Conservation (phyloP, 2,113 vertebrate genomes). For the Chinchilla lanigera region DNA sequence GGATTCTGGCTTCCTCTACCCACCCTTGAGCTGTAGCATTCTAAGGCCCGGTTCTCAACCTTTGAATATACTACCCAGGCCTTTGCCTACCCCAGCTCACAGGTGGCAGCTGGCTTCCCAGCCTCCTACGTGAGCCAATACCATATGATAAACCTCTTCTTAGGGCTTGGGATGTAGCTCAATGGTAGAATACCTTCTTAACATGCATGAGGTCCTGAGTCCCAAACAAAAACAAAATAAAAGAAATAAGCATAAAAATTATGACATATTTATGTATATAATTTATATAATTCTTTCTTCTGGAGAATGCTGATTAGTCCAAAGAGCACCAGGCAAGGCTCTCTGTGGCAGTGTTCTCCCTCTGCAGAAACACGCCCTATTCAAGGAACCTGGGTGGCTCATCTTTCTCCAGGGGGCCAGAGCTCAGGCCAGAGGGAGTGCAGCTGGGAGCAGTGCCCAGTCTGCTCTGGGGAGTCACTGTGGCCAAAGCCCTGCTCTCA, state of each 20-base stretch:
- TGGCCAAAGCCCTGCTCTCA: fast-evolving
- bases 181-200: background rate
- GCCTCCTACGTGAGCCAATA: background rate
- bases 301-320: background rate
- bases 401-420: background rate
- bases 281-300: background rate
- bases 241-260: background rate
- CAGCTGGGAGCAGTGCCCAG: background rate
- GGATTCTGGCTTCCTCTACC: no score
- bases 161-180: no score
- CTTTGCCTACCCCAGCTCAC: no score
- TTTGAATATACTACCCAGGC: fast-evolving
- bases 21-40: background rate
- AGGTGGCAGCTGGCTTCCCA: background rate
- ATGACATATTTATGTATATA: background rate
- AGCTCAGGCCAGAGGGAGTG: background rate
- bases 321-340: background rate
- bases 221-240: background rate
- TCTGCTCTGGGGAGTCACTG: background rate
- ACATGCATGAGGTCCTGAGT: background rate
- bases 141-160: background rate
- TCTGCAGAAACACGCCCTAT: background rate
- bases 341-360: background rate
- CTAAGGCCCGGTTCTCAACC: background rate
- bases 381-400: background rate